Conservation (phyloP, 2,888 invertebrate species). For the Caenorhabditis imperialis region DNA sequence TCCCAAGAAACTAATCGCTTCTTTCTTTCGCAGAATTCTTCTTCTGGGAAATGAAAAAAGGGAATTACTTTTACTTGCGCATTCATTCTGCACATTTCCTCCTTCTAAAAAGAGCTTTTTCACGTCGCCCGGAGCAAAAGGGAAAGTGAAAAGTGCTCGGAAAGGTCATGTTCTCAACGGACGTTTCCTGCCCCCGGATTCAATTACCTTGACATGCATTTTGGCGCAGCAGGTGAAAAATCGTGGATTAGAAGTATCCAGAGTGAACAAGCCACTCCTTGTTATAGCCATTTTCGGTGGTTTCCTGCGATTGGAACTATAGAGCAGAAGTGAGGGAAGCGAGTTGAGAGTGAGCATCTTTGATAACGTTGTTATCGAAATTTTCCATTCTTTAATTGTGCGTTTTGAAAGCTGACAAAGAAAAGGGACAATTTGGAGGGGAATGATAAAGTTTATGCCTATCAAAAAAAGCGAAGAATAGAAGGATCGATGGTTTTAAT, state of each 20-base stretch:
- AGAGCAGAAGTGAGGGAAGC: constrained; percentile 37
- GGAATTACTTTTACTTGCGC: too few species aligned
- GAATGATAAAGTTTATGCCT: constrained; percentile 17
- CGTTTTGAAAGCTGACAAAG: neutral
- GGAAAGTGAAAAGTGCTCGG: too few species aligned
- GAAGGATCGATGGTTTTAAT: constrained; percentile 6
- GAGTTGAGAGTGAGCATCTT: constrained; percentile 45
- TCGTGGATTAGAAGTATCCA: constrained; percentile 54
- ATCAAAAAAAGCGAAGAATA: constrained; percentile 12
- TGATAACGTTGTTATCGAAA: constrained; percentile 31
- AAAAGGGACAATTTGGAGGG: constrained; percentile 11
- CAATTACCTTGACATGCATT: constrained; percentile 56
- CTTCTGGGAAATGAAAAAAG: too few species aligned
- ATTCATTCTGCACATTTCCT: too few species aligned
- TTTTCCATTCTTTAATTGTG: neutral
- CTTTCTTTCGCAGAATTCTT: too few species aligned
- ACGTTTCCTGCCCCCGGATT: too few species aligned
- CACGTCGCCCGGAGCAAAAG: too few species aligned
- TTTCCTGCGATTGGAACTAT: constrained; percentile 24
- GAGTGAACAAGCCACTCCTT: constrained; percentile 46
- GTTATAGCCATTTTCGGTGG: constrained; percentile 42
- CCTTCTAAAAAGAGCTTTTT: too few species aligned
- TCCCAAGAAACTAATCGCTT: too few species aligned
- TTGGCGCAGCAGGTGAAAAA: constrained; percentile 54
- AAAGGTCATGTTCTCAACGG: too few species aligned